These are phyloP conservation scores for Ptychoptera contaminata DNA, from an alignment of 2,888 invertebrate genomes.

Conservation along the genomic window DNA sequence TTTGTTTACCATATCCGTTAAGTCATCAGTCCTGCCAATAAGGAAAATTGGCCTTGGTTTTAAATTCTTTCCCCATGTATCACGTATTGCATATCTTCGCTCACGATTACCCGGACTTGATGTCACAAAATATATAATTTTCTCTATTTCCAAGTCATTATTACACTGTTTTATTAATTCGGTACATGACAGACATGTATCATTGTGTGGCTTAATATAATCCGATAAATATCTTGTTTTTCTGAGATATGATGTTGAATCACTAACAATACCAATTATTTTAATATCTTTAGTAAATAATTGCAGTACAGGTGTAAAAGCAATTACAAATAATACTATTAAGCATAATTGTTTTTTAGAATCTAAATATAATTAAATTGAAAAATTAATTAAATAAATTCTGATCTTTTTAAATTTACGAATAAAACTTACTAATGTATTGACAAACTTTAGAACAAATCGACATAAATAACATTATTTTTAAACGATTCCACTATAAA, in stretches of 20 bases:
- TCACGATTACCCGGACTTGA: constrained; percentile 35
- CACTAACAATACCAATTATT: too few species aligned
- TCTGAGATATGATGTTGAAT: background rate
- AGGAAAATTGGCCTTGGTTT: constrained; percentile 40
- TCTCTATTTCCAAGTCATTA: background rate
- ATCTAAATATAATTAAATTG: too few species aligned
- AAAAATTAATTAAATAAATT: too few species aligned
- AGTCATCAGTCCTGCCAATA: constrained; percentile 32
- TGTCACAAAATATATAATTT: constrained; percentile 35
- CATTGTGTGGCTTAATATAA: background rate
- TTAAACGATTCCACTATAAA: too few species aligned
- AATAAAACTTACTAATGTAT: too few species aligned
- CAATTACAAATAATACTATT: too few species aligned
- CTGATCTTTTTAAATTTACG: too few species aligned
- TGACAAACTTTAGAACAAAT: too few species aligned
- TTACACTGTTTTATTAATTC: background rate
- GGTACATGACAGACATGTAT: background rate
- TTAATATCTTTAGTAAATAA: too few species aligned
- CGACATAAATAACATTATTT: too few species aligned
- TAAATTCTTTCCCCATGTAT: constrained; percentile 39
- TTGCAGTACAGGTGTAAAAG: too few species aligned
- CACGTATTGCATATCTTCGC: constrained; percentile 38
- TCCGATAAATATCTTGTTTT: background rate
- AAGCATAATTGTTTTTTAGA: too few species aligned
- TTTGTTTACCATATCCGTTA: constrained; percentile 10